Percentiles rank a stretch among this genome's conserved stretches.
Conservation (phyloP, 2,113 vertebrate species). For the Nyctereutes procyonoides region DNA sequence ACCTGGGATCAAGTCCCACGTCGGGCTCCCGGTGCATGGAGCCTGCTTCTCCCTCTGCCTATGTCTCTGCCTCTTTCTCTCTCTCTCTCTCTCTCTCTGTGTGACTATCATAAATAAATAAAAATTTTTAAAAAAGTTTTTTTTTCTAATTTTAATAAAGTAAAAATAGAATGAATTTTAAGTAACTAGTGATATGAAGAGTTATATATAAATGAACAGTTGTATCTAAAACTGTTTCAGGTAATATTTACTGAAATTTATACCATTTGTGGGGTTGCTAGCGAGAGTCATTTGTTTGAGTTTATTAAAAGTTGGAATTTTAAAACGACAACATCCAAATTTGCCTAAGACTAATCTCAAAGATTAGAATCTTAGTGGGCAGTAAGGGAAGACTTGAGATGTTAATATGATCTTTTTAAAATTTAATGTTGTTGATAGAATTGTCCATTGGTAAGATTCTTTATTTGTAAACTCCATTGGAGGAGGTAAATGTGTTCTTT, state of each 20-base stretch:
- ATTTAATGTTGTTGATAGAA: conserved; percentile 20
- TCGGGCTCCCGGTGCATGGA: too few species aligned
- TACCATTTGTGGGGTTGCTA: conserved; percentile 39
- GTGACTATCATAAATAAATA: too few species aligned
- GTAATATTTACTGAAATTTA: conserved; percentile 42
- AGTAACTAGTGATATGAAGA: conserved; percentile 7
- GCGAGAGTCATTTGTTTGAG: conserved; percentile 26
- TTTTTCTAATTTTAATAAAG: conserved; percentile 50
- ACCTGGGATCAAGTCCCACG: too few species aligned
- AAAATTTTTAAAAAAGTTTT: too few species aligned
- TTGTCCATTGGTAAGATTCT: background rate
- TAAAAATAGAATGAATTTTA: conserved; percentile 52
- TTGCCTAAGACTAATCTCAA: conserved; percentile 4
- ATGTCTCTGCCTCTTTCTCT: too few species aligned
- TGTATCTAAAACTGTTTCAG: conserved; percentile 49
- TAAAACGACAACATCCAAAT: conserved; percentile 6
- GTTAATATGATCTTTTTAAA: conserved; percentile 29
- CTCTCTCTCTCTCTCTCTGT: too few species aligned
- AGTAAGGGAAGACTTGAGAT: background rate
- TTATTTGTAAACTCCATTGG: background rate
- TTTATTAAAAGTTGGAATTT: conserved; percentile 53
- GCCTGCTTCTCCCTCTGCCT: too few species aligned
- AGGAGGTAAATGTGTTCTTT: background rate
- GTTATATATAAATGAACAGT: background rate
- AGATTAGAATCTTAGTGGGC: conserved; percentile 28